Conservation (phyloP, 2,113 vertebrate genomes). For the Silurus glanis region DNA sequence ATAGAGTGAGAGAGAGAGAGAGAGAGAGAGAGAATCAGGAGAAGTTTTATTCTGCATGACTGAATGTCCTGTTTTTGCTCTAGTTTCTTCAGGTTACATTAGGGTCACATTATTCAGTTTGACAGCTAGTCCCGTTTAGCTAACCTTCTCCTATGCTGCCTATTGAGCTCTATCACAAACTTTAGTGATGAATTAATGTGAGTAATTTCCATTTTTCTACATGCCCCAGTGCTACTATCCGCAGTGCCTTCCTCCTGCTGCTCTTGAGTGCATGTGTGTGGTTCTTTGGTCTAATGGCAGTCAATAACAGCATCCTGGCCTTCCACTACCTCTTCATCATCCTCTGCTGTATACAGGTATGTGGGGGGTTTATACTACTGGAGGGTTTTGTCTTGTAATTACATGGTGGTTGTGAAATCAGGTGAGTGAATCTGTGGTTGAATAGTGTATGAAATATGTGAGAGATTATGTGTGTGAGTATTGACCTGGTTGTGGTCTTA, state of each 20-base stretch:
- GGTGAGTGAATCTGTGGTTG: neutral
- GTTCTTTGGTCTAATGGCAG: constrained; percentile 96
- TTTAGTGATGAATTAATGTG: constrained; percentile 25
- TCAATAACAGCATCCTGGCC: constrained; percentile 97
- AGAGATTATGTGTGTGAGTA: constrained; percentile 14
- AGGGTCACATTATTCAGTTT: constrained; percentile 19
- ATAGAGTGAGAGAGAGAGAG: constrained; percentile 12
- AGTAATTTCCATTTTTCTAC: constrained; percentile 26
- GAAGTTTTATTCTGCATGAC: constrained; percentile 16
- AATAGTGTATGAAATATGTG: constrained; percentile 1
- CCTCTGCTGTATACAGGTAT: constrained; percentile 93
- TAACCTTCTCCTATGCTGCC: constrained; percentile 13
- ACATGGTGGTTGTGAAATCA: neutral
- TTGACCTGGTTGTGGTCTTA: constrained; percentile 16
- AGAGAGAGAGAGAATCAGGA: neutral
- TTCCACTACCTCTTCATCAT: constrained; percentile 97
- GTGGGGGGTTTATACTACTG: neutral
- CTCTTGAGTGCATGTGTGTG: constrained; percentile 92
- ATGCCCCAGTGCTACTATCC: constrained; percentile 81
- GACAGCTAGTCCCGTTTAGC: constrained; percentile 22
- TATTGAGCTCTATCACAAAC: constrained; percentile 18
- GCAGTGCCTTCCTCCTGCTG: constrained; percentile 90
- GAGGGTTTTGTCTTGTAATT: neutral
- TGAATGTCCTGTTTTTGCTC: constrained; percentile 18
- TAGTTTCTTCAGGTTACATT: constrained; percentile 1